These are phyloP conservation scores for Oreohelix idahoensis DNA, from an alignment of 1,140 invertebrate species.

Conservation along the genomic window DNA sequence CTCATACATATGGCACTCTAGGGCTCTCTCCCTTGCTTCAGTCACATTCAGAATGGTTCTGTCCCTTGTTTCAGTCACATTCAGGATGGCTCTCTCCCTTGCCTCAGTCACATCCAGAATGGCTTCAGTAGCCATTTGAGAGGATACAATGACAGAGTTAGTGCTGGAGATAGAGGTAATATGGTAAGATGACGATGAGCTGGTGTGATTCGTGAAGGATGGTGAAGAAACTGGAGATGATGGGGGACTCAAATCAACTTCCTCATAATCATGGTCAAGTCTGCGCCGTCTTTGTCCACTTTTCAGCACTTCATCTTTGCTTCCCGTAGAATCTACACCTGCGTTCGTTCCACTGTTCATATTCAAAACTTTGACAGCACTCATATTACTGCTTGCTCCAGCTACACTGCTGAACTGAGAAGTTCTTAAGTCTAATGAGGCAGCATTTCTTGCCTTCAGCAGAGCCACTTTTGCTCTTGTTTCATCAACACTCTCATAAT, in stretches of 20 bases:
- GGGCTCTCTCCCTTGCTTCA: constrained; percentile 46
- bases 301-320: background rate
- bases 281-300: background rate
- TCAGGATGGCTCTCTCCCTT: constrained; percentile 42
- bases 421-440: background rate
- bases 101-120: constrained; percentile 19
- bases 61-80: constrained; percentile 38
- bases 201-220: background rate
- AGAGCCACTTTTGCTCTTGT: constrained; percentile 47
- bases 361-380: background rate
- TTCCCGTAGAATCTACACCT: background rate
- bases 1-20: constrained; percentile 59
- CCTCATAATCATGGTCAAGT: constrained; percentile 38
- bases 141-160: background rate
- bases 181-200: background rate
- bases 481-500: constrained; percentile 65
- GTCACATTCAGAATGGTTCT: constrained; percentile 33
- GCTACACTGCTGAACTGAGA: background rate
- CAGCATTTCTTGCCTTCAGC: background rate
- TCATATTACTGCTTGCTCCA: background rate
- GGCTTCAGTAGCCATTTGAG: background rate
- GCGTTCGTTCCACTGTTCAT: background rate
- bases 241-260: constrained; percentile 30
- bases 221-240: constrained; percentile 17
- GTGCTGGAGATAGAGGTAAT: background rate